Conservation (phyloP, 2,113 vertebrate genomes). For the Megalops atlanticus region DNA sequence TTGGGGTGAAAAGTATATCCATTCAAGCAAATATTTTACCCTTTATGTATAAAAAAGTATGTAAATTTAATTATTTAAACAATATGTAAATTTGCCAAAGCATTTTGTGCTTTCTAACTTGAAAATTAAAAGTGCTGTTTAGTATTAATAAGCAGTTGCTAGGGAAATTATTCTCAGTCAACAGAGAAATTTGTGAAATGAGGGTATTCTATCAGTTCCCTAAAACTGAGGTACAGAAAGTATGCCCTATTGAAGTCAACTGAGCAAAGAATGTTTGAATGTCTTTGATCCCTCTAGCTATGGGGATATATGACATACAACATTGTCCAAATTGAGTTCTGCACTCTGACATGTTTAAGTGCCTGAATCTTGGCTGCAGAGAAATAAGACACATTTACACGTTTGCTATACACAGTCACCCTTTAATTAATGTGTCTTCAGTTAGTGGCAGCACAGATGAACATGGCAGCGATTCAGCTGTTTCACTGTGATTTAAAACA, state of each 20-base stretch:
- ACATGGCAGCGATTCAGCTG: constrained; percentile 13
- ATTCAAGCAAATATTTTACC: no score
- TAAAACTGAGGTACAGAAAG: neutral
- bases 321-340: neutral
- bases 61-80: no score
- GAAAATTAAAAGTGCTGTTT: neutral
- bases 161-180: neutral
- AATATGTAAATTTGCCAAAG: neutral
- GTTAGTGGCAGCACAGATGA: neutral
- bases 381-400: no score
- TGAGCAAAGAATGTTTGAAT: neutral
- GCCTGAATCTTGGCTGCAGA: neutral
- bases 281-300: neutral
- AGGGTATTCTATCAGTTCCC: neutral
- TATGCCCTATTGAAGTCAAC: neutral
- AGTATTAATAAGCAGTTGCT: neutral
- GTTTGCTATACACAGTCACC: neutral
- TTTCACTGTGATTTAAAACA: neutral
- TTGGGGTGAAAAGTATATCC: no score
- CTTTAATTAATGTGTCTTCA: neutral
- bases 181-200: neutral
- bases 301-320: neutral
- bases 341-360: neutral
- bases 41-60: neutral
- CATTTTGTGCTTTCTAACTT: no score